Base-by-base conservation (phyloP, 2,797 vertebrate genomes). In the Halcyon chelicuti region DNA sequence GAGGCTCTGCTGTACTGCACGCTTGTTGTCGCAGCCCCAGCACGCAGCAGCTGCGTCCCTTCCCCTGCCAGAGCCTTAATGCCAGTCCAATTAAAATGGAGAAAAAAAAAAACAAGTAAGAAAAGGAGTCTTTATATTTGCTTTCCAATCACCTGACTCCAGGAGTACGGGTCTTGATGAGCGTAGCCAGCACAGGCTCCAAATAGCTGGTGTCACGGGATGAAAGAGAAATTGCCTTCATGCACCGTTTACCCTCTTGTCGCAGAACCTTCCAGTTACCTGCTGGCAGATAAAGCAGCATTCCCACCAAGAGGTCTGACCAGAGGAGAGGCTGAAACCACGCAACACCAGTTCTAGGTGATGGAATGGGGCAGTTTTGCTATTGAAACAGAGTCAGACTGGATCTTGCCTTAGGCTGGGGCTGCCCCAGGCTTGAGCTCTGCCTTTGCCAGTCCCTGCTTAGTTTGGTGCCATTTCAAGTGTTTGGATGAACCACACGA, bases 221-320 rank as follows among this genome's bases (percentile, higher is more conserved):
- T 11, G 22, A 18, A 57, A 49, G 6, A 25, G 9, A 65, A 62
- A 70, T 8, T 0, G 1, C 33, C 26, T 6, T 3, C 1, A 39
- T 2, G 8, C 9, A 7, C 5, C 11, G 2, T 25, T 40, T 6
- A 23, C 12, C 40, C 39, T 42, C 57, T 14, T 39, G n/a, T 42
- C 1, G 3, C 74, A 62, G 61, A 31, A 35, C 18, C 10, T 84
- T 37, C 44, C 63, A 9, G 82, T 11, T 23, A 3, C 7, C 79
- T 73, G 60, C 79, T 61, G 63, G 55, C 29, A 83, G 39, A 15
- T 5, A 12, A 39, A 51, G n/a, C 54, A 22, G 54, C 54, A 21
- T 20, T 57, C 31, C 12, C 60, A 49, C 11, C 28, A 5, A 1
- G 37, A 31, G 37, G 28, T 51, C 22, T 2, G 3, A 20, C 44